Conservation (phyloP, 2,888 invertebrate species). For the Oscheius sp. region DNA sequence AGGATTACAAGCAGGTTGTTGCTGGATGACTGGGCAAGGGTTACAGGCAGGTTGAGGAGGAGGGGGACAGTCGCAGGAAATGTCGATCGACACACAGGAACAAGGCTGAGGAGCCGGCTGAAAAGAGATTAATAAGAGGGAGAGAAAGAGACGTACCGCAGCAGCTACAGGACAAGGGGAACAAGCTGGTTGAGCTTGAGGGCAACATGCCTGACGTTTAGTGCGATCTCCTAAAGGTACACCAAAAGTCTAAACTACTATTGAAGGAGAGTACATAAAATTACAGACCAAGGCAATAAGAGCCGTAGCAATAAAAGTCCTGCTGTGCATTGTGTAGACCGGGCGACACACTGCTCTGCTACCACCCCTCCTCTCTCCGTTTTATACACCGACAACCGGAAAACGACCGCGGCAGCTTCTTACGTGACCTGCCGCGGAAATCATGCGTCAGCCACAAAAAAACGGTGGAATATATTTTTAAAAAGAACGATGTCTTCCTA, state of each 20-base stretch:
- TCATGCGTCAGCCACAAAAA: slow-evolving; percentile 16
- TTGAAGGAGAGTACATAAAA: neutral
- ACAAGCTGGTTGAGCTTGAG: neutral
- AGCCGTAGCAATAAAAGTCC: slow-evolving; percentile 8
- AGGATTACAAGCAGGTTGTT: slow-evolving; percentile 35
- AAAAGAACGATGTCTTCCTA: too few species aligned
- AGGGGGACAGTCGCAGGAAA: slow-evolving; percentile 9
- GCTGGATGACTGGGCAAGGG: neutral
- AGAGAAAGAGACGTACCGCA: neutral
- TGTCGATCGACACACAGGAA: slow-evolving; percentile 13
- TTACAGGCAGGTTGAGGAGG: slow-evolving; percentile 12
- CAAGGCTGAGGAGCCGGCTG: slow-evolving; percentile 5
- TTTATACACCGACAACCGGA: slow-evolving; percentile 27
- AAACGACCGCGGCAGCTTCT: slow-evolving; percentile 19
- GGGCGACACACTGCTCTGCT: slow-evolving; percentile 4
- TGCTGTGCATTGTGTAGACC: slow-evolving; percentile 23
- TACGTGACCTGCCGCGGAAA: slow-evolving; percentile 23
- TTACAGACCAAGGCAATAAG: neutral
- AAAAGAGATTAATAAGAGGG: neutral
- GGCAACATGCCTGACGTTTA: slow-evolving; percentile 47
- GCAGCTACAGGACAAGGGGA: neutral
- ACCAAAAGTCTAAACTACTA: slow-evolving; percentile 38
- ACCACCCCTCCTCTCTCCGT: too few species aligned
- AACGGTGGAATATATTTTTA: too few species aligned
- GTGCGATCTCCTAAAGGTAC: slow-evolving; percentile 43